A percentile compares a stretch with the other conserved stretches of the same genome.
phyloP scores from a whole-genome alignment of 2,888 invertebrate genomes.

The Boloria selene region DNA sequence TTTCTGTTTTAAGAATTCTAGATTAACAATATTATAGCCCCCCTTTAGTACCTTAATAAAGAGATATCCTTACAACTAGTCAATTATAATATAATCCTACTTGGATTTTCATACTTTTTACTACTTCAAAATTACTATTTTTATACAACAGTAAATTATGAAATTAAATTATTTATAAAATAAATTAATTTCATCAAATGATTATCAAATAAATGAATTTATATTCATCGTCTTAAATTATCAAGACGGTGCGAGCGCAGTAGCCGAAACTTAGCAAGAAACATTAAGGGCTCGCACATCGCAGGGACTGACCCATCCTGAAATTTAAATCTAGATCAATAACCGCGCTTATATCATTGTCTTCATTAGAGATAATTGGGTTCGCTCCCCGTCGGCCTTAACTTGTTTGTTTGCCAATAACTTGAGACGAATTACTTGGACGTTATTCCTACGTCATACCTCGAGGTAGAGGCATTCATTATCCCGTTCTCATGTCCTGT shows the following conservation, averaged over 20 bases:
- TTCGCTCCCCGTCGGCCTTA: slow-evolving; percentile 76
- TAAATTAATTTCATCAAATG: too few species aligned
- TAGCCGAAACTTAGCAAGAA: slow-evolving; percentile 73
- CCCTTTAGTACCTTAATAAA: too few species aligned
- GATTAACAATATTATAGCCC: too few species aligned
- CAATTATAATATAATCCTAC: neutral
- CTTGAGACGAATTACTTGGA: slow-evolving; percentile 80
- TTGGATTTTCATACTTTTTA: too few species aligned
- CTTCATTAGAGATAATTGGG: slow-evolving; percentile 84
- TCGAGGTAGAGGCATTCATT: slow-evolving; percentile 38
- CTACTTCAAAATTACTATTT: too few species aligned
- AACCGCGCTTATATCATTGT: slow-evolving; percentile 83
- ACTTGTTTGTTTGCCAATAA: slow-evolving; percentile 79
- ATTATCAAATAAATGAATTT: too few species aligned
- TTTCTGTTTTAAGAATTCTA: too few species aligned
- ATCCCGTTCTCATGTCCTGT: slow-evolving; percentile 26
- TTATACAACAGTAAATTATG: too few species aligned
- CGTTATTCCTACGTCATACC: slow-evolving; percentile 49
- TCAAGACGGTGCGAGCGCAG: slow-evolving; percentile 50
- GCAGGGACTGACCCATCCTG: slow-evolving; percentile 82
- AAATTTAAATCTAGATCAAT: slow-evolving; percentile 83
- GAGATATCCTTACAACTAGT: too few species aligned
- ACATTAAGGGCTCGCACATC: slow-evolving; percentile 80
- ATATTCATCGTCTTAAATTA: slow-evolving; percentile 38
- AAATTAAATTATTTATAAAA: neutral